These are phyloP conservation scores for Cyanistes caeruleus DNA, from an alignment of 2,113 vertebrate species.

Conservation along the genomic window DNA sequence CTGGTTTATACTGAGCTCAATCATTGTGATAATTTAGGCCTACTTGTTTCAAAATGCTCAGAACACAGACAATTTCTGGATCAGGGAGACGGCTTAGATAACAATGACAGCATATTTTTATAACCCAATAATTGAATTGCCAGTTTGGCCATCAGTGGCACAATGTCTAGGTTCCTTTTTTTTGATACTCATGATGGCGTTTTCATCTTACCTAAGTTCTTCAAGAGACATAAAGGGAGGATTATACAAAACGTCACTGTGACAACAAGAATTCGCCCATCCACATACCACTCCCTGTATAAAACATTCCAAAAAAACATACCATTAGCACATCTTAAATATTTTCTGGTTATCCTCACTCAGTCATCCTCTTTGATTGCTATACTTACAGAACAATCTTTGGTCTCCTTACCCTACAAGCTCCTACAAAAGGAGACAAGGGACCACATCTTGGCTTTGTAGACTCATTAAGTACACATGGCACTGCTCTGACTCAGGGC, in stretches of 20 bases:
- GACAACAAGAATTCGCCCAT: slow-evolving; percentile 88
- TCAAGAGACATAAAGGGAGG: slow-evolving; percentile 93
- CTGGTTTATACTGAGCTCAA: not conserved
- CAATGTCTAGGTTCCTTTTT: not conserved
- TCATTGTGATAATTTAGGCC: not conserved
- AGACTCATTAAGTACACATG: not conserved
- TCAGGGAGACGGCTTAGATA: not conserved
- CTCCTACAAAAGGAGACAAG: not conserved
- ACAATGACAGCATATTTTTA: not conserved
- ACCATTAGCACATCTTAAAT: not conserved
- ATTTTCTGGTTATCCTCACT: not conserved
- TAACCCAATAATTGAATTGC: not conserved
- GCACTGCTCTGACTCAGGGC: not conserved
- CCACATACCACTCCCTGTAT: slow-evolving; percentile 88
- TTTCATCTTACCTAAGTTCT: slow-evolving; percentile 89
- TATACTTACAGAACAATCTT: not conserved
- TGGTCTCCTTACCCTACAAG: not conserved
- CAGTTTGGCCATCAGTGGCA: not conserved
- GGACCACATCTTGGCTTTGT: not conserved
- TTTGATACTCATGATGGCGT: not conserved
- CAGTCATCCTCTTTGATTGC: not conserved
- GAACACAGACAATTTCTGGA: not conserved
- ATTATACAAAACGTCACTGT: slow-evolving; percentile 87
- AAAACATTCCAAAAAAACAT: slow-evolving; percentile 32
- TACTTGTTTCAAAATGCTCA: slow-evolving; percentile 1